A percentile compares a stretch with the other conserved stretches of the same genome.
phyloP scores from a whole-genome alignment of 2,113 vertebrate genomes.

The Phoxinus phoxinus region DNA sequence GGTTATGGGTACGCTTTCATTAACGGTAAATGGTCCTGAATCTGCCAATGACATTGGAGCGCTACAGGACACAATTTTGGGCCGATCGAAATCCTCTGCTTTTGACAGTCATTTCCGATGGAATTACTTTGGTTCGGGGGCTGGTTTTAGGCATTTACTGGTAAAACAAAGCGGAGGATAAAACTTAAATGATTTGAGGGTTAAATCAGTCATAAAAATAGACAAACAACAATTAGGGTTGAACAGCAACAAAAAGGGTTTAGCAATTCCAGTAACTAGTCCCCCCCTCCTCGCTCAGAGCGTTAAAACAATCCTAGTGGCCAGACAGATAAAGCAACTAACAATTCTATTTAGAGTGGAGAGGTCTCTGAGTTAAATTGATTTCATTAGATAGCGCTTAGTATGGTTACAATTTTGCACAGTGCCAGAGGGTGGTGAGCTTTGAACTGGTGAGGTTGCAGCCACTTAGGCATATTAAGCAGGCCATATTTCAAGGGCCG shows the following conservation, averaged over 20 bases:
- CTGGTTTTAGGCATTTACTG: not conserved
- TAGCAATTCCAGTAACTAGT: not conserved
- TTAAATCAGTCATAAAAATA: not conserved
- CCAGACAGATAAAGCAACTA: not conserved
- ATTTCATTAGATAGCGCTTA: conserved; percentile 52
- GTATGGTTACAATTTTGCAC: conserved; percentile 30
- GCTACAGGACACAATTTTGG: not conserved
- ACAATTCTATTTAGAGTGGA: conserved; percentile 11
- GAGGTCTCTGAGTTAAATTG: conserved; percentile 34
- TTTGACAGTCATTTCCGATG: not conserved
- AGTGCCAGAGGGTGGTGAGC: conserved; percentile 23
- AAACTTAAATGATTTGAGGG: not conserved
- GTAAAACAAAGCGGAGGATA: not conserved
- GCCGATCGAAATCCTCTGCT: not conserved
- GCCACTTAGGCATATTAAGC: conserved; percentile 49
- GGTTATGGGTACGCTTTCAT: not conserved
- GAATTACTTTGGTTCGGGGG: not conserved
- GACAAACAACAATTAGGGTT: not conserved
- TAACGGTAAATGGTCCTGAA: not conserved
- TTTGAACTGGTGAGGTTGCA: conserved; percentile 15
- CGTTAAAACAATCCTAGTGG: not conserved
- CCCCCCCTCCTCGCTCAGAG: not conserved
- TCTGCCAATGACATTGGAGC: not conserved
- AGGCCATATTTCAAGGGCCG: conserved; percentile 41
- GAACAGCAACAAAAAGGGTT: not conserved